Percentiles rank a stretch among this genome's conserved stretches.
These are phyloP conservation scores for Anoplopoma fimbria DNA, from an alignment of 2,113 vertebrate species.

Conservation along the genomic window DNA sequence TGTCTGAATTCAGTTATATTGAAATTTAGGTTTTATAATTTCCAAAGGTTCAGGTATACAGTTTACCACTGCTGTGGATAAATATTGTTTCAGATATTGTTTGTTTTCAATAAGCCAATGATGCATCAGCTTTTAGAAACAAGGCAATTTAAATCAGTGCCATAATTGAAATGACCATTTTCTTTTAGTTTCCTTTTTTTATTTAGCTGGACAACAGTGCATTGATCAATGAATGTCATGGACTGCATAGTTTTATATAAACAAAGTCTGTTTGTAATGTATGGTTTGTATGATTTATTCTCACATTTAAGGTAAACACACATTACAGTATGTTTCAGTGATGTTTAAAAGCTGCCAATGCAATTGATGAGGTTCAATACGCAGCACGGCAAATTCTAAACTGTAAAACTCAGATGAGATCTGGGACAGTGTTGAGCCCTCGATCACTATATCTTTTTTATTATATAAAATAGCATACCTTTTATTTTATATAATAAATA, in stretches of 20 bases:
- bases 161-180: conserved; percentile 8
- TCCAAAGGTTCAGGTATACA: conserved; percentile 54
- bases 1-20: conserved; percentile 61
- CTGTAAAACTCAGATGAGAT: not conserved
- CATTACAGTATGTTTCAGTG: conserved; percentile 48
- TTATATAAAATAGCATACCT: conserved; percentile 9
- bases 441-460: not conserved
- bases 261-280: conserved; percentile 66
- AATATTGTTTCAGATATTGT: conserved; percentile 30
- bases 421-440: conserved; percentile 13
- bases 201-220: conserved; percentile 16
- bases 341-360: conserved; percentile 1
- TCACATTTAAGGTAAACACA: conserved; percentile 30
- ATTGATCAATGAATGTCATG: conserved; percentile 65
- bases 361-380: not conserved
- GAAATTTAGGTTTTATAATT: conserved; percentile 71
- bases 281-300: conserved; percentile 54
- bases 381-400: not conserved
- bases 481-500: conserved; percentile 35
- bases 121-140: conserved; percentile 40
- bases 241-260: conserved; percentile 68
- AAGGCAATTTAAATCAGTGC: conserved; percentile 29
- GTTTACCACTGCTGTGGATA: conserved; percentile 18
- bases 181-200: not conserved
- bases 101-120: conserved; percentile 24